Evolutionary conservation across 2,888 invertebrate species (phyloP).

Genomic region (Onthophagus sagittarius): DNA sequence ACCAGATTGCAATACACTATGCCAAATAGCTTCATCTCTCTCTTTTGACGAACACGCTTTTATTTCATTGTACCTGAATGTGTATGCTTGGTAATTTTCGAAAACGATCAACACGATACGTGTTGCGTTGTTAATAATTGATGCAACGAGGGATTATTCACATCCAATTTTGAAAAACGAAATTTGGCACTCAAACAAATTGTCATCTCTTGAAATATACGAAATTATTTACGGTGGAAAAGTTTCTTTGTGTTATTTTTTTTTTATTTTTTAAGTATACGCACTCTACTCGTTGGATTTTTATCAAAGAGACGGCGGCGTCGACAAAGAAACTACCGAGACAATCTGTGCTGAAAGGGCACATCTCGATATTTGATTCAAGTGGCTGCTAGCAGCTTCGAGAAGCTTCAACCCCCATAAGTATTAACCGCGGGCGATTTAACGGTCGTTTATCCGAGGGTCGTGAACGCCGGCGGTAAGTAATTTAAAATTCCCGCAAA

Average conservation of each 20-base stretch:
- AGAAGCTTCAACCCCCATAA: not conserved
- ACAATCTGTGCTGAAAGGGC: not conserved
- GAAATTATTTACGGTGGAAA: not conserved
- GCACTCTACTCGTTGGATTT: not conserved
- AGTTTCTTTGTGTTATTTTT: not conserved
- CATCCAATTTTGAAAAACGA: not conserved
- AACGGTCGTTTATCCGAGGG: conserved; percentile 4
- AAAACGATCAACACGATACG: not conserved
- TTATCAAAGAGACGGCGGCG: not conserved
- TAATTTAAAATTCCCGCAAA: conserved; percentile 12
- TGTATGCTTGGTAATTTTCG: not conserved
- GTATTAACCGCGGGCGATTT: conserved; percentile 4
- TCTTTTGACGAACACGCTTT: not conserved
- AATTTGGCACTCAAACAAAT: not conserved
- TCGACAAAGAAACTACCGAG: not conserved
- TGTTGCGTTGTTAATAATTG: not conserved
- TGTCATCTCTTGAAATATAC: not conserved
- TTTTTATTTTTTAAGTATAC: not conserved
- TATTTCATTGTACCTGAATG: not conserved
- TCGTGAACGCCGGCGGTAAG: conserved; percentile 4
- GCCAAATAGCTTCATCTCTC: not conserved
- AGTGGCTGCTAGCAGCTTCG: not conserved
- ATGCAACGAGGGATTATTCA: not conserved
- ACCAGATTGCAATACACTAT: not conserved
- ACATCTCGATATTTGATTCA: not conserved